phyloP scores from a whole-genome alignment of 2,888 invertebrate species.

The Lathronympha strigana region DNA sequence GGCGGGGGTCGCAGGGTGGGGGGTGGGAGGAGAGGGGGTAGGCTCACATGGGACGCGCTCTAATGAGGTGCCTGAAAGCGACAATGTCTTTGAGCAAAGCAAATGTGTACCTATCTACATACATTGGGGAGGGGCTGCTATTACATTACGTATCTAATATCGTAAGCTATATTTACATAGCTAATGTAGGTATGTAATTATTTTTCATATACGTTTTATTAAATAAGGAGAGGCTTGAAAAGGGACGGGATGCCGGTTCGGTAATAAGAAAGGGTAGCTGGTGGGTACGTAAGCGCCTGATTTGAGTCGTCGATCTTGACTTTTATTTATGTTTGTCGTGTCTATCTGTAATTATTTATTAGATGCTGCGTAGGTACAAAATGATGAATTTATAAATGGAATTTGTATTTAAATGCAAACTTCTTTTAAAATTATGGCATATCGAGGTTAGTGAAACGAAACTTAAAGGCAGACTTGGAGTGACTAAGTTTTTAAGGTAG shows the following conservation, averaged over 20 bases:
- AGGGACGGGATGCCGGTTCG: constrained; percentile 19
- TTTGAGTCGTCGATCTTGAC: constrained; percentile 25
- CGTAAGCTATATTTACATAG: constrained; percentile 44
- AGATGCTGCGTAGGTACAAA: background rate
- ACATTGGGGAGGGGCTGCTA: constrained; percentile 66
- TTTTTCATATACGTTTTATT: constrained; percentile 37
- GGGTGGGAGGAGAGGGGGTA: constrained; percentile 59
- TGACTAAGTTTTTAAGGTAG: no score
- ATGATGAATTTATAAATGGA: background rate
- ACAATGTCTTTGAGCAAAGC: constrained; percentile 84
- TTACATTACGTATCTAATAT: constrained; percentile 56
- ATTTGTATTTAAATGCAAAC: background rate
- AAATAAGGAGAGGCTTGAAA: constrained; percentile 28
- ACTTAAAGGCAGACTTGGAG: background rate
- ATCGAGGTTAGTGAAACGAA: background rate
- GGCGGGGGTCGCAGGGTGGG: constrained; percentile 43
- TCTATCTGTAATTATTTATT: constrained; percentile 16
- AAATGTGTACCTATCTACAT: constrained; percentile 81
- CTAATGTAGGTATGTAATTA: constrained; percentile 40
- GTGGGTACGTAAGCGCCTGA: constrained; percentile 21
- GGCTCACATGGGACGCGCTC: constrained; percentile 83
- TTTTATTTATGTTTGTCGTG: constrained; percentile 31
- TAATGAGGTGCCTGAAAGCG: constrained; percentile 85
- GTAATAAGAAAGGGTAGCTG: constrained; percentile 27
- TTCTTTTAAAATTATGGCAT: constrained; percentile 3